phyloP scores from a whole-genome alignment of 1,140 invertebrate genomes.

The Philaenus spumarius region DNA sequence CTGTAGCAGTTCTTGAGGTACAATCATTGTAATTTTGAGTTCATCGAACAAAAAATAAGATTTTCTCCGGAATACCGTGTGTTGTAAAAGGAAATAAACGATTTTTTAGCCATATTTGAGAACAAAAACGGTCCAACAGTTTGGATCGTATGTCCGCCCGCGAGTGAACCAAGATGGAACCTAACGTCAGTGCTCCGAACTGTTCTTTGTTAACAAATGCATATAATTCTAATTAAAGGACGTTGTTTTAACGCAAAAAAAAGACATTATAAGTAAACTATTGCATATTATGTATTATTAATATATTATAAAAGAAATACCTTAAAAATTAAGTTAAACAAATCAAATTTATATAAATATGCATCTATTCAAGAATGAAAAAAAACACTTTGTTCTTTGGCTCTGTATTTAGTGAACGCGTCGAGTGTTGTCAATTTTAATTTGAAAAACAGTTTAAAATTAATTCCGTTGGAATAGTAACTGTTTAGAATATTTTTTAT shows the following conservation, averaged over 20 bases:
- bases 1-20: too few relatives aligned
- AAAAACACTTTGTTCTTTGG: not conserved
- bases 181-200: not conserved
- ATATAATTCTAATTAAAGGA: not conserved
- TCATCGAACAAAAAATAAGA: too few relatives aligned
- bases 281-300: conserved; percentile 13
- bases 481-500: too few relatives aligned
- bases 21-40: too few relatives aligned
- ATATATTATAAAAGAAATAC: conserved; percentile 5
- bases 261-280: conserved; percentile 4
- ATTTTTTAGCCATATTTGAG: not conserved
- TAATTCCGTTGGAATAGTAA: too few relatives aligned
- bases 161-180: conserved; percentile 1
- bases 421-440: not conserved
- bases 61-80: too few relatives aligned
- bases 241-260: not conserved
- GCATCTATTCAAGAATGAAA: conserved; percentile 5
- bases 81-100: too few relatives aligned
- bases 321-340: conserved; percentile 9
- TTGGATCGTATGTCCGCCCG: not conserved
- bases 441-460: too few relatives aligned
- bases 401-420: not conserved
- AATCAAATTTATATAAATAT: conserved; percentile 10
- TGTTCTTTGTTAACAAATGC: not conserved
- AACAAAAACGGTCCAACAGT: not conserved